Evolutionary conservation across 2,888 invertebrate genomes (phyloP), one percentile per base, ranked within the genome.

Genomic region (Cenopis cana): DNA sequence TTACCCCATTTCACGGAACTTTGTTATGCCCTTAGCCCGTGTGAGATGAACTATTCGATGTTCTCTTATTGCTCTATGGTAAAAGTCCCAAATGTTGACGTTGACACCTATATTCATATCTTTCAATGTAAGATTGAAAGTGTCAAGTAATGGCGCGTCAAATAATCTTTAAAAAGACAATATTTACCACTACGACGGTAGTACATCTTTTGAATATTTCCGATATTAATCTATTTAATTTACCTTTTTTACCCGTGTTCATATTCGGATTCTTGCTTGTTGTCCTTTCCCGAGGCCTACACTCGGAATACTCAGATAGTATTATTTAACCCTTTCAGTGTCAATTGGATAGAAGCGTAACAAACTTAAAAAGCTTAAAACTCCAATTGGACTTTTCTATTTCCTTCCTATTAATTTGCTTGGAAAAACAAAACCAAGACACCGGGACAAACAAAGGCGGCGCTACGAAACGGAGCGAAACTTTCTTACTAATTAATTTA

Each of bases 401-500:
- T 46, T 46, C 46, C 79, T 75, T 76, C 55, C 55, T 61, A 67
- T 75, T 73, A 77, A 78, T 81, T 83, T 81, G 75, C 78, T 82
- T 79, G 77, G 67, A 77, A 81, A 84, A 85, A 83, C 81, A 83
- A 85, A 84, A 86, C 79, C 77, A 81, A 87, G 88, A 89, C 85
- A 85, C 78, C 76, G 78, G 77, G 77, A 83, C 89, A 91, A 92
- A 93, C 89, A 92, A 90, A 91, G 91, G 89, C 85, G 86, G 76
- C 80, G 85, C 83, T 82, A 84, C 84, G 84, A 87, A 91, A 89
- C 84, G 86, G 83, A 89, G 87, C 87, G 83, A 87, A 92, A 93
- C 89, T 92, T 93, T 91, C 91, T 91, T 91, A 89, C 91, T 92
- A 93, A 93, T 93, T 93, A 92, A 93, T 91, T 90, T 90, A 91